A percentile compares a stretch with the other conserved stretches of the same genome.
phyloP scores from a whole-genome alignment of 2,888 invertebrate species.

The Neoitamus cyanurus region DNA sequence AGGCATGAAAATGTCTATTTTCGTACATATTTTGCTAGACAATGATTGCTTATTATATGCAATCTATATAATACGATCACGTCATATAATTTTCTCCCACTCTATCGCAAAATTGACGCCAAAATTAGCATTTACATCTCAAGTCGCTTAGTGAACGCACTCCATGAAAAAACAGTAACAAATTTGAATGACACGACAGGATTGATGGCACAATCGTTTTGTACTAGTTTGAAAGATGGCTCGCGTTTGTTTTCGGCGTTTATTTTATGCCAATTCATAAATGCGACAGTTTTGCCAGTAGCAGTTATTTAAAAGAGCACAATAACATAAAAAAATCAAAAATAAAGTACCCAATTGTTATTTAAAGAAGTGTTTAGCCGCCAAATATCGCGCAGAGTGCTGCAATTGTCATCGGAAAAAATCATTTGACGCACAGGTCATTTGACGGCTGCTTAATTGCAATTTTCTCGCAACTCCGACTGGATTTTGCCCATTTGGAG shows the following conservation, averaged over 20 bases:
- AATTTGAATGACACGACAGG: not conserved
- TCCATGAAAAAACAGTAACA: not conserved
- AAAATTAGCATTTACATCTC: not conserved
- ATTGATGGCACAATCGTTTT: constrained; percentile 36
- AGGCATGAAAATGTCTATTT: not conserved
- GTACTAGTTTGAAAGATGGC: constrained; percentile 56
- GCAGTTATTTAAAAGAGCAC: not conserved
- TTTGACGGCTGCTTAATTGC: constrained; percentile 19
- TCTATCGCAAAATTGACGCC: not conserved
- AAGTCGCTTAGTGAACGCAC: not conserved
- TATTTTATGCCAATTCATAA: constrained; percentile 48
- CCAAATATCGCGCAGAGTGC: not conserved
- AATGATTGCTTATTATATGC: not conserved
- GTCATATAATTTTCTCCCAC: not conserved
- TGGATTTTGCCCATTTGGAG: not conserved
- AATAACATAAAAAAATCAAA: not conserved
- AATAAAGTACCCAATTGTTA: not conserved
- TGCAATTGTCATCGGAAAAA: constrained; percentile 3
- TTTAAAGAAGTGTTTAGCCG: not conserved
- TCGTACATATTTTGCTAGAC: not conserved
- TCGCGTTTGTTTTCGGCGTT: constrained; percentile 56
- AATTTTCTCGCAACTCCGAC: not conserved
- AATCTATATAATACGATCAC: not conserved
- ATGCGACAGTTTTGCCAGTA: not conserved
- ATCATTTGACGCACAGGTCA: constrained; percentile 12